phyloP scores from a whole-genome alignment of 2,888 invertebrate species.

The Eudemis profundana region DNA sequence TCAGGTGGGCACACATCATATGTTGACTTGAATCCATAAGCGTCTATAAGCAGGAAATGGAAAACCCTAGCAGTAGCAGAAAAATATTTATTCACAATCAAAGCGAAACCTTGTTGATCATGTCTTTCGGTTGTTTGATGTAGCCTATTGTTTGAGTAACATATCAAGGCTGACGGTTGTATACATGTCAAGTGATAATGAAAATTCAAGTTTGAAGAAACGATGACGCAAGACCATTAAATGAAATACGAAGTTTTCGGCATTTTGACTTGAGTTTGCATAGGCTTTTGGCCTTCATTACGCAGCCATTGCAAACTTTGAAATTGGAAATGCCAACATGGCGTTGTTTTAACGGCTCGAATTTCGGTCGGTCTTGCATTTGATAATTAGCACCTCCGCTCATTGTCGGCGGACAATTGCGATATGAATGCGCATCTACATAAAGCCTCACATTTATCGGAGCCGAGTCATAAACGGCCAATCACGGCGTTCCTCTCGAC shows the following conservation, averaged over 20 bases:
- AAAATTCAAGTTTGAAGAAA: slow-evolving; percentile 84
- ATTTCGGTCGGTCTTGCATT: slow-evolving; percentile 70
- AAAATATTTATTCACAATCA: slow-evolving; percentile 70
- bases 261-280: slow-evolving; percentile 83
- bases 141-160: slow-evolving; percentile 83
- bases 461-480: slow-evolving; percentile 80
- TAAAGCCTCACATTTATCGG: slow-evolving; percentile 75
- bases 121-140: slow-evolving; percentile 79
- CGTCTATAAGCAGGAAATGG: slow-evolving; percentile 34
- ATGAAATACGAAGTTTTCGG: slow-evolving; percentile 80
- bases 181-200: slow-evolving; percentile 84
- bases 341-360: slow-evolving; percentile 83
- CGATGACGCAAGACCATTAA: slow-evolving; percentile 85
- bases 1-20: slow-evolving; percentile 32
- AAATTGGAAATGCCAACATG: slow-evolving; percentile 82
- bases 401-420: slow-evolving; percentile 61
- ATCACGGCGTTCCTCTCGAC: slow-evolving; percentile 75
- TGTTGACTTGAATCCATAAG: slow-evolving; percentile 42
- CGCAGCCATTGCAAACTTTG: slow-evolving; percentile 83
- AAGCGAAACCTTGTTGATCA: slow-evolving; percentile 77
- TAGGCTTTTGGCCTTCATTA: slow-evolving; percentile 82
- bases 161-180: slow-evolving; percentile 83
- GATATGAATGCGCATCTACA: slow-evolving; percentile 62
- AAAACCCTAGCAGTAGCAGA: slow-evolving; percentile 55
- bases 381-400: slow-evolving; percentile 44